Evolutionary conservation across 2,888 invertebrate genomes (phyloP).

Genomic region (Eubasilissa splendida): DNA sequence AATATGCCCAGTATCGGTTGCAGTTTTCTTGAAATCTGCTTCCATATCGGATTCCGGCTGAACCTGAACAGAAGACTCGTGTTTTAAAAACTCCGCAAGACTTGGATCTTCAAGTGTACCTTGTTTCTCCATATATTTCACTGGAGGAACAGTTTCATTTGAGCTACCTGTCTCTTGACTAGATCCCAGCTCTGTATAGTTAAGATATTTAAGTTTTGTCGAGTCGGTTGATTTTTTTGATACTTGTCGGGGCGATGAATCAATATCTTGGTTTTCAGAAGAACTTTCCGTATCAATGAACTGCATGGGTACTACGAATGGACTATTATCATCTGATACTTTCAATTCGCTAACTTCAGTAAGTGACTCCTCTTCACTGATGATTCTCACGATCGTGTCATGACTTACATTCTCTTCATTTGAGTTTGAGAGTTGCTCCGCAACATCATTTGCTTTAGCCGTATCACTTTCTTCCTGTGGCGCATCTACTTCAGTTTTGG

Average conservation of each 20-base stretch:
- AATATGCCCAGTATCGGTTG: conserved; percentile 49
- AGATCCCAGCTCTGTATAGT: conserved; percentile 52
- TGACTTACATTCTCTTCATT: conserved; percentile 17
- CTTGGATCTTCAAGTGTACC: conserved; percentile 76
- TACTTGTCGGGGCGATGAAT: conserved; percentile 35
- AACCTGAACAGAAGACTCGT: conserved; percentile 67
- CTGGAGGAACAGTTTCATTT: conserved; percentile 40
- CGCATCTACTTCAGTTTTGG: conserved; percentile 62
- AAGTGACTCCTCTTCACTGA: conserved; percentile 80
- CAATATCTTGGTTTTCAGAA: conserved; percentile 66
- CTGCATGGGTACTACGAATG: conserved; percentile 70
- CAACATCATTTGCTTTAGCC: conserved; percentile 64
- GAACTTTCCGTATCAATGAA: conserved; percentile 73
- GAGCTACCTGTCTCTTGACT: conserved; percentile 55
- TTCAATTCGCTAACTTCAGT: conserved; percentile 78
- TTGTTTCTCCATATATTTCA: conserved; percentile 70
- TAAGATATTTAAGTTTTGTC: conserved; percentile 36
- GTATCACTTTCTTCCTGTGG: conserved; percentile 61
- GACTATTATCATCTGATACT: conserved; percentile 70
- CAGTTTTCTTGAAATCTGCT: conserved; percentile 30
- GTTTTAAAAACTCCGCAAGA: conserved; percentile 69
- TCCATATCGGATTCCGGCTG: conserved; percentile 62
- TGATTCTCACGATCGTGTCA: conserved; percentile 65
- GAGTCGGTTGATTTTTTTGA: conserved; percentile 39
- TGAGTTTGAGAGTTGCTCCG: conserved; percentile 68